Conservation (phyloP, 2,888 invertebrate species). For the Cantharis lateralis region DNA sequence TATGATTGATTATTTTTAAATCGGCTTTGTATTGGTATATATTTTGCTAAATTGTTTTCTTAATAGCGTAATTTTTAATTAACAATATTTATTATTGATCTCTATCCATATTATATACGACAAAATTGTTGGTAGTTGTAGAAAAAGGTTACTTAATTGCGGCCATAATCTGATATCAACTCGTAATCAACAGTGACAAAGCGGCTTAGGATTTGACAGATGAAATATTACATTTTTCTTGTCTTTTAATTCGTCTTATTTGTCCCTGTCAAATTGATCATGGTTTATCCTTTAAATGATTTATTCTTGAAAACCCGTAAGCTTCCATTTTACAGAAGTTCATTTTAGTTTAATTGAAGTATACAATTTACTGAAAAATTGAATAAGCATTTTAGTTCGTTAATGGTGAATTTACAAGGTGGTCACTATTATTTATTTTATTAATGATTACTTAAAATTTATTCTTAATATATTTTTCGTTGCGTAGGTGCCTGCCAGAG, state of each 20-base stretch:
- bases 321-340: neutral
- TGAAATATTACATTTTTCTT: constrained; percentile 23
- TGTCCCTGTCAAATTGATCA: constrained; percentile 15
- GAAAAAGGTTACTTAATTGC: constrained; percentile 26
- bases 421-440: too few species aligned
- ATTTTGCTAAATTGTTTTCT: neutral
- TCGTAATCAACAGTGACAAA: constrained; percentile 27
- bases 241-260: constrained; percentile 19
- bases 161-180: constrained; percentile 27
- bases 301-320: neutral
- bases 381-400: neutral
- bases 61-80: neutral
- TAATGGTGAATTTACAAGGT: neutral
- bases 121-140: constrained; percentile 15
- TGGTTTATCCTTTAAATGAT: neutral
- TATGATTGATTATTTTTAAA: neutral
- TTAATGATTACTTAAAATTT: too few species aligned
- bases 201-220: constrained; percentile 25
- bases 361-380: neutral
- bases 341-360: neutral
- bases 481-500: too few species aligned
- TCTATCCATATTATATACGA: neutral
- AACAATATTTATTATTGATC: neutral
- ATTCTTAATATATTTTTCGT: too few species aligned
- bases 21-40: neutral